phyloP scores from a whole-genome alignment of 1,140 invertebrate species.

The Bombus haemorrhoidalis region DNA sequence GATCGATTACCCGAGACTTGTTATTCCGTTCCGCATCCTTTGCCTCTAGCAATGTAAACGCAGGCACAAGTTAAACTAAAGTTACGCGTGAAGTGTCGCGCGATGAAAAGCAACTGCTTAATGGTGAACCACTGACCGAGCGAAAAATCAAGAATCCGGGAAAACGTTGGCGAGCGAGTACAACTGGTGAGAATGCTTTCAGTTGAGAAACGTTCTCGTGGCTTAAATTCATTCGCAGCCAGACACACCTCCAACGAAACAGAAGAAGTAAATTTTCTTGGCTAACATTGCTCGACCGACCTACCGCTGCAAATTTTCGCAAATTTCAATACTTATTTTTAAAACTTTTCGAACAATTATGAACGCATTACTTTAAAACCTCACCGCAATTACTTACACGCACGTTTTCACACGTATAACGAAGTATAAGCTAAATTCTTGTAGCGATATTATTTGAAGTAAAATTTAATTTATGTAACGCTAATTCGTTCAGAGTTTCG shows the following conservation, averaged over 20 bases:
- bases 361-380: not conserved
- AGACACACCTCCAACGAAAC: not conserved
- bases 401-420: not conserved
- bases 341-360: not conserved
- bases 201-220: not conserved
- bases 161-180: not conserved
- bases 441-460: not conserved
- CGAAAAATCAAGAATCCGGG: slow-evolving; percentile 11
- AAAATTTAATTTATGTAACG: not conserved
- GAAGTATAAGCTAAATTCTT: not conserved
- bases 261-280: not conserved
- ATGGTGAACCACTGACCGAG: slow-evolving; percentile 20
- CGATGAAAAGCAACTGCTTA: slow-evolving; percentile 21
- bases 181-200: slow-evolving; percentile 7
- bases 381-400: not conserved
- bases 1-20: slow-evolving; percentile 16
- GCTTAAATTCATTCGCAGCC: not conserved
- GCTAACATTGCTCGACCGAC: not conserved
- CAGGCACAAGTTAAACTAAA: not conserved
- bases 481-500: not conserved
- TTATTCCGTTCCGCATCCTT: not conserved
- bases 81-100: slow-evolving; percentile 19
- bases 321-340: not conserved
- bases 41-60: not conserved
- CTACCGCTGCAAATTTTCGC: not conserved